Conservation (phyloP, 2,113 vertebrate genomes). For the Barnardius zonarius region DNA sequence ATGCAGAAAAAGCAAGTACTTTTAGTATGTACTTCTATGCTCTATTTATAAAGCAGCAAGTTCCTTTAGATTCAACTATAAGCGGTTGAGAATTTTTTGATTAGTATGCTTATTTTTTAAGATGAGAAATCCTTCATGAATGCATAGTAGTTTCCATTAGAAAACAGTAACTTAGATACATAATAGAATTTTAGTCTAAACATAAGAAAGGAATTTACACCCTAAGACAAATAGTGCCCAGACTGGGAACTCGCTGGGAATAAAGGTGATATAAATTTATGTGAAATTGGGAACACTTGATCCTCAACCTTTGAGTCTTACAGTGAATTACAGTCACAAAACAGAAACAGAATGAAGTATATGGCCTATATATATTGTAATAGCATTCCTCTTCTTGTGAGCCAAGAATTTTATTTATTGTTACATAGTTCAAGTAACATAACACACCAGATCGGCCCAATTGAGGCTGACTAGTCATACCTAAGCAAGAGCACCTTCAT, state of each 20-base stretch:
- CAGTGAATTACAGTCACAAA: background rate
- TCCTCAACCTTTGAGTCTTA: constrained; percentile 1
- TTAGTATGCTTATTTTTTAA: background rate
- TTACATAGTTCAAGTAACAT: background rate
- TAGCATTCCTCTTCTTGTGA: background rate
- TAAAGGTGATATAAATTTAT: background rate
- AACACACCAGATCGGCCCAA: background rate
- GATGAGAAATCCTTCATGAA: background rate
- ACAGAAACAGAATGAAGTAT: background rate
- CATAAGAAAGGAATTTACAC: background rate
- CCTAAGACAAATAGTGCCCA: background rate
- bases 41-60: background rate
- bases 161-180: background rate
- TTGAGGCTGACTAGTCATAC: background rate
- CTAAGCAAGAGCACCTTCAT: background rate
- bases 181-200: background rate
- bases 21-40: background rate
- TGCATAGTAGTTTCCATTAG: background rate
- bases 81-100: background rate
- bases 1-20: background rate
- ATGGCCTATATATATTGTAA: background rate
- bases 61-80: background rate
- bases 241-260: background rate
- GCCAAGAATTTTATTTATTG: constrained; percentile 29
- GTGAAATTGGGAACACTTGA: background rate